Evolutionary conservation across 2,888 invertebrate species (phyloP), one percentile per base, ranked within the genome.

Genomic region (Schizaphis graminum): DNA sequence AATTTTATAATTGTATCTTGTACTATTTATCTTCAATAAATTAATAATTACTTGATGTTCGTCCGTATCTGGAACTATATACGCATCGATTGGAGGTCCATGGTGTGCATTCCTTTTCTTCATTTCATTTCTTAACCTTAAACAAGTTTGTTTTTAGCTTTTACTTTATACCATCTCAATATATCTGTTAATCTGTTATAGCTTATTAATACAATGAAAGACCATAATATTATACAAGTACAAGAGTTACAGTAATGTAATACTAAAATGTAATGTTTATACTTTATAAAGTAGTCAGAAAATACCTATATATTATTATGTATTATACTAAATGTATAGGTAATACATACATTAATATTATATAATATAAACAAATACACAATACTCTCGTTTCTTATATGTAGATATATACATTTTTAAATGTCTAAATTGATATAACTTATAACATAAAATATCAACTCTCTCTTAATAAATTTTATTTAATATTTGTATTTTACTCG

Each of bases 1-100:
- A 67, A 67, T 16, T 21, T 16, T 16, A 16, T 35, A 7, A 26
- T 16, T 67, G 21, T 67, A 67, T 2, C 5, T 28, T 67, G 28
- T 10, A n/a, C 4, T n/a, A n/a, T 67, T n/a, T 35, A 57, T 57
- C 0, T 61, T 47, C 10, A 67, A 47, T 67, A 47, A 90, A 67
- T 47, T 41, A 84, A 28, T 89, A 94, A 92, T 93, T 96, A 97
- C 97, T 97, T 97, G 97, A 96, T 98, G 98, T 95, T 98, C 98
- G 95, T 98, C 98, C 94, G 97, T 97, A 92, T 97, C 97, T 91
- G 98, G 97, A 92, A 98, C 96, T 93, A 98, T 96, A 95, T 98
- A 98, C 1, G 98, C 98, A 95, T 98, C 97, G 21, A 97, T 95
- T 10, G 95, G 95, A 49, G 96, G 95, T 24, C 96, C 96, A 94